phyloP scores from a whole-genome alignment of 1,140 invertebrate species.

The Ceratoteleas bidentatus region DNA sequence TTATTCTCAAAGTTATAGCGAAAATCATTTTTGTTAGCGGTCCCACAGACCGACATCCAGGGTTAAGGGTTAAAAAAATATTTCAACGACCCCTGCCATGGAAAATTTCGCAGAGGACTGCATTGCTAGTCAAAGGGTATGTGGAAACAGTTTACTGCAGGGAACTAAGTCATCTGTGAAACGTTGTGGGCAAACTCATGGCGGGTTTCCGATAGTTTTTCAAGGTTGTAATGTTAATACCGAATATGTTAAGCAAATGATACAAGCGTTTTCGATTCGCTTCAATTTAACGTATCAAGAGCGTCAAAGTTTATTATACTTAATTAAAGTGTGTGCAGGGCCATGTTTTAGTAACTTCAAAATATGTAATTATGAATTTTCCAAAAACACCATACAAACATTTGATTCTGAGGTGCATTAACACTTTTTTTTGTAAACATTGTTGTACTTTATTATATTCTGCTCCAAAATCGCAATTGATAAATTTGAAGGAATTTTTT shows the following conservation, averaged over 20 bases:
- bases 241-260: background rate
- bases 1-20: no score
- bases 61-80: no score
- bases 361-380: background rate
- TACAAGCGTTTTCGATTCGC: background rate
- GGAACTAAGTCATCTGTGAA: no score
- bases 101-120: no score
- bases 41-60: no score
- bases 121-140: no score
- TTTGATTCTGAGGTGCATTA: background rate
- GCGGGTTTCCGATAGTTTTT: no score
- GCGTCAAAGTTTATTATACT: background rate
- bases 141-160: no score
- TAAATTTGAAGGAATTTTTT: background rate
- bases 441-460: background rate
- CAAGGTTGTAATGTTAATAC: background rate
- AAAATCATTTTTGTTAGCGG: no score
- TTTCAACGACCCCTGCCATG: no score
- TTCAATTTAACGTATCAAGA: constrained; percentile 2
- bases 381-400: background rate
- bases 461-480: background rate
- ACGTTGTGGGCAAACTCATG: no score
- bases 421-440: constrained; percentile 1
- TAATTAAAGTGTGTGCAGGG: constrained; percentile 6
- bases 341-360: constrained; percentile 3